Evolutionary conservation across 2,113 vertebrate species (phyloP).

Genomic region (Prunella himalayana): DNA sequence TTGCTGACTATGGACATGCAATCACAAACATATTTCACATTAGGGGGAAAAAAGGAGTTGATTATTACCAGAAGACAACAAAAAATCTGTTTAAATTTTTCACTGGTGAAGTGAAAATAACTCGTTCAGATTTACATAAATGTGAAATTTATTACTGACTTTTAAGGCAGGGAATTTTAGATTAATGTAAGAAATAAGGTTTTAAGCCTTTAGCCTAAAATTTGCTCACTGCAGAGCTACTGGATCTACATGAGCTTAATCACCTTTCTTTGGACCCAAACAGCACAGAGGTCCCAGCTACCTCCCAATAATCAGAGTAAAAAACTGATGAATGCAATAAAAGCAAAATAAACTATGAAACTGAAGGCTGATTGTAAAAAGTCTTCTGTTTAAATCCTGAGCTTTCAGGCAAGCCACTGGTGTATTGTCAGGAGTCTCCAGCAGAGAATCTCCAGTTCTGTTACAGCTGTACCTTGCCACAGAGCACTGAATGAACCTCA

Average conservation of each 20-base stretch:
- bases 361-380: background rate
- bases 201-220: background rate
- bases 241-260: background rate
- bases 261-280: background rate
- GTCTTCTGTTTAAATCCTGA: background rate
- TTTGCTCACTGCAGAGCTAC: background rate
- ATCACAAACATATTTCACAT: background rate
- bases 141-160: background rate
- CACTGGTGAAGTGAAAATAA: background rate
- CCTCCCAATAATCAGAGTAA: background rate
- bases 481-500: background rate
- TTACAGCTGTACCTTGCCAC: background rate
- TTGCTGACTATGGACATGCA: background rate
- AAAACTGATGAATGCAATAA: background rate
- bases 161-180: background rate
- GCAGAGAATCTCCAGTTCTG: background rate
- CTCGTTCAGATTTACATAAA: background rate
- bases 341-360: background rate
- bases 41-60: background rate
- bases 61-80: background rate
- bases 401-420: background rate
- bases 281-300: background rate
- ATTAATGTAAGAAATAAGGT: background rate
- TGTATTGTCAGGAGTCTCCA: background rate
- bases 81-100: background rate